Evolutionary conservation across 2,888 invertebrate species (phyloP).

Genomic region (Xylota segnis): DNA sequence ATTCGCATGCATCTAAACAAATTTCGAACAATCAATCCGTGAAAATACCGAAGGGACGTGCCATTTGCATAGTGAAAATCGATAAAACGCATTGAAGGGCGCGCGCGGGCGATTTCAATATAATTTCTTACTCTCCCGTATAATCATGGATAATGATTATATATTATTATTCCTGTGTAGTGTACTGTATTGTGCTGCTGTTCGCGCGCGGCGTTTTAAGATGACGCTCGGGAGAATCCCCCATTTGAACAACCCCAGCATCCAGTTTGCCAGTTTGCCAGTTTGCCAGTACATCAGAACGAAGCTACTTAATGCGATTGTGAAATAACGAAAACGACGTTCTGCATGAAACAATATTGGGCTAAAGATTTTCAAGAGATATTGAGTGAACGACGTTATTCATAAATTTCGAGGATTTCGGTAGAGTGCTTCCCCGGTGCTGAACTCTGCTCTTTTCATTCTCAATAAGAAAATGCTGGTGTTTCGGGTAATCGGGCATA

Average conservation of each 20-base stretch:
- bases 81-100: too few species aligned
- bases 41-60: too few species aligned
- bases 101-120: neutral
- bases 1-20: too few species aligned
- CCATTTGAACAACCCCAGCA: neutral
- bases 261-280: too few species aligned
- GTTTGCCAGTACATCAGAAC: neutral
- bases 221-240: neutral
- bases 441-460: conserved; percentile 4
- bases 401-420: neutral
- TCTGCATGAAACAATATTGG: neutral
- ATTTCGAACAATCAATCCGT: too few species aligned
- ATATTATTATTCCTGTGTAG: neutral
- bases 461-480: neutral
- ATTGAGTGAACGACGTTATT: conserved; percentile 4
- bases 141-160: too few species aligned
- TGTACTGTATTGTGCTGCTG: neutral
- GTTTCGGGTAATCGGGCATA: neutral
- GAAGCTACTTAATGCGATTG: neutral
- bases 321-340: neutral
- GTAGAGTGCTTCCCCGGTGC: neutral
- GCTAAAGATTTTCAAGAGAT: neutral
- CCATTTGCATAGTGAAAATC: too few species aligned
- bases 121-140: neutral
- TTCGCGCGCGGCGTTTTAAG: neutral